These are phyloP conservation scores for Chydorus sphaericus DNA, from an alignment of 2,888 invertebrate genomes.

Conservation along the genomic window DNA sequence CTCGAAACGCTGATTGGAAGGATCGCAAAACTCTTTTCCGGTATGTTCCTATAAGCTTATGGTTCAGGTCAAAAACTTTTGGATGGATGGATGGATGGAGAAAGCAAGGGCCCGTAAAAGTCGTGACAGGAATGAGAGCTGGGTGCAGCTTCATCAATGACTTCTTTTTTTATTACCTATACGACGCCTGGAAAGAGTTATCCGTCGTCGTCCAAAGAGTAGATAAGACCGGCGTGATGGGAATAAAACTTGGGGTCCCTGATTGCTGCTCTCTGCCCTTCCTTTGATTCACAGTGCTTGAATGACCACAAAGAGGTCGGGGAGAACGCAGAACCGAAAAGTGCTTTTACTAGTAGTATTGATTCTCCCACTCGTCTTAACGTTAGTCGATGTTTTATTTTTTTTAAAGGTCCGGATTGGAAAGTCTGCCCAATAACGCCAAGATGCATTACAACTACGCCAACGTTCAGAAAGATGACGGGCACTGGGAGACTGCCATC, in stretches of 20 bases:
- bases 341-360: too few relatives aligned
- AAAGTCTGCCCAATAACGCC: constrained; percentile 66
- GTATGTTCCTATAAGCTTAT: background rate
- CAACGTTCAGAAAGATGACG: constrained; percentile 64
- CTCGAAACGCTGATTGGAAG: constrained; percentile 60
- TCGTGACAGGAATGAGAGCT: too few relatives aligned
- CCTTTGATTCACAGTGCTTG: background rate
- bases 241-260: too few relatives aligned
- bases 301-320: background rate
- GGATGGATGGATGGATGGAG: too few relatives aligned
- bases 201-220: too few relatives aligned
- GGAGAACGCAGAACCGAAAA: background rate
- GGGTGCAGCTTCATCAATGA: too few relatives aligned
- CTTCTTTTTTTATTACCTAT: too few relatives aligned
- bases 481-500: constrained; percentile 53
- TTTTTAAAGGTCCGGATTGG: constrained; percentile 51
- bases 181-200: too few relatives aligned
- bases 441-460: constrained; percentile 84
- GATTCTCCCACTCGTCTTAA: too few relatives aligned
- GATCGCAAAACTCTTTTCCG: constrained; percentile 55
- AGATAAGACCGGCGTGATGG: too few relatives aligned
- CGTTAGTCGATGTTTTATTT: constrained; percentile 14
- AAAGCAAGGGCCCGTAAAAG: too few relatives aligned
- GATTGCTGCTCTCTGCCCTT: background rate
- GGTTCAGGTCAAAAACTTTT: too few relatives aligned